Evolutionary conservation across 2,797 vertebrate genomes (phyloP).

Genomic region (Apogon hyalosoma): DNA sequence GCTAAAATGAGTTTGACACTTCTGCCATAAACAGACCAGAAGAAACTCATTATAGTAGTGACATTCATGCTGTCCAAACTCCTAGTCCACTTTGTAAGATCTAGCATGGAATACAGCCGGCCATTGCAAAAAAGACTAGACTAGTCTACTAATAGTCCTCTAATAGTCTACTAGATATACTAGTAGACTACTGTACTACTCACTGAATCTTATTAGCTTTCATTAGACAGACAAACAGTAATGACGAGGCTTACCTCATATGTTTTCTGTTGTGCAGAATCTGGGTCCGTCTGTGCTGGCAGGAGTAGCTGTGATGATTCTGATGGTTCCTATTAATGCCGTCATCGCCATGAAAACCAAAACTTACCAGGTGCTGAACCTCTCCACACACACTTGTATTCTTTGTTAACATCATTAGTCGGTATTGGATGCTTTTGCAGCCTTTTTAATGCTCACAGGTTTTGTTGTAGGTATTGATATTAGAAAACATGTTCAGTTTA

Average conservation of each 20-base stretch:
- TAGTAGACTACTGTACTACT: too few species aligned
- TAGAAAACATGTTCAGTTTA: too few species aligned
- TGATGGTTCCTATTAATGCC: constrained; percentile 94
- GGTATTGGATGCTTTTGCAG: neutral
- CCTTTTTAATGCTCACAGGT: neutral
- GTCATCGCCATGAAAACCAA: constrained; percentile 98
- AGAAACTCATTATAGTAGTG: too few species aligned
- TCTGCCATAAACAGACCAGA: too few species aligned
- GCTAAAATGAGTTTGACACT: too few species aligned
- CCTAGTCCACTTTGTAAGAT: too few species aligned
- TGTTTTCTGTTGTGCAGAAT: constrained; percentile 78
- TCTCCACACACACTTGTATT: neutral
- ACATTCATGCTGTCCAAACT: too few species aligned
- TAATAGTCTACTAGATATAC: too few species aligned
- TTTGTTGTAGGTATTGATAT: neutral
- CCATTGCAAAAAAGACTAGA: too few species aligned
- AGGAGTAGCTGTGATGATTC: constrained; percentile 95
- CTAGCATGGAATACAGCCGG: too few species aligned
- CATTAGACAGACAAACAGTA: neutral
- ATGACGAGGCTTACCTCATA: neutral
- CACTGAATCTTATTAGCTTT: too few species aligned
- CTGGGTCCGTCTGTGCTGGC: constrained; percentile 93
- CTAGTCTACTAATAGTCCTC: too few species aligned
- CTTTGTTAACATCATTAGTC: neutral
- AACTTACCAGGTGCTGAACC: constrained; percentile 91